Base-by-base conservation (phyloP, 35 echinoderm and acorn worm species). In the Ophioderma brevispina region DNA sequence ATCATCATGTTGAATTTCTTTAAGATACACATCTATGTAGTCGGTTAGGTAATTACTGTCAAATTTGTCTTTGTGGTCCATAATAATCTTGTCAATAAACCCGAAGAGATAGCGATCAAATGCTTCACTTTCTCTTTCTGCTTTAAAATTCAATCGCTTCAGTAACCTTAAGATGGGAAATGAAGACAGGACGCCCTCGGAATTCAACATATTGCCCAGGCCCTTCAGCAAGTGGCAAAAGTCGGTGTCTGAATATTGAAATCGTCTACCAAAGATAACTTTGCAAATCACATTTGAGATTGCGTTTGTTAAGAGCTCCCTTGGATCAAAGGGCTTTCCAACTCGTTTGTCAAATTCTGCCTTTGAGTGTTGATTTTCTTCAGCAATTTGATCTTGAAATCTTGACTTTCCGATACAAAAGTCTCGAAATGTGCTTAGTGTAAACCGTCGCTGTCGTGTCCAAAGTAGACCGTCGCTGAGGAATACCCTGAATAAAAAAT, bases 381-480 rank as follows among this genome's bases (percentile, higher is more conserved):
- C 86, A 23, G 86, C 85, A 1, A 98, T 80, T 38, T 75, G 82
- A 30, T 89, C 88, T 75, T 98, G 89, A 38, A 98, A 87, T 78
- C 82, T 98, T 3, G 59, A 87, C 33, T 92, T 94, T 18, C 96
- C 96, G 40, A 98, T 85, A 41, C 96, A 92, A 41, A 98, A 92
- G 17, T 94, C 76, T 79, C 92, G 84, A 13, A 98, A 90, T 15
- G 89, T 89, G 31, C 50, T 63, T 13, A 91, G 81, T 21, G 92
- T 39, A 35, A 94, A 94, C 43, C 83, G 64, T 2, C 92, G 78
- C 31, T 86, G 88, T 36, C 94, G 92, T 64, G 84, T 94, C 89
- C 90, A 91, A 18, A 92, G 50, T 64, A 86, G 80, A 31, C 96
- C 92, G 39, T 13, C 30, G n/a, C n/a, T n/a, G n/a, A n/a, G n/a